Percentiles rank a stretch among this genome's conserved stretches.
phyloP scores from a whole-genome alignment of 1,140 invertebrate species.

The Drosophila pruinosa region DNA sequence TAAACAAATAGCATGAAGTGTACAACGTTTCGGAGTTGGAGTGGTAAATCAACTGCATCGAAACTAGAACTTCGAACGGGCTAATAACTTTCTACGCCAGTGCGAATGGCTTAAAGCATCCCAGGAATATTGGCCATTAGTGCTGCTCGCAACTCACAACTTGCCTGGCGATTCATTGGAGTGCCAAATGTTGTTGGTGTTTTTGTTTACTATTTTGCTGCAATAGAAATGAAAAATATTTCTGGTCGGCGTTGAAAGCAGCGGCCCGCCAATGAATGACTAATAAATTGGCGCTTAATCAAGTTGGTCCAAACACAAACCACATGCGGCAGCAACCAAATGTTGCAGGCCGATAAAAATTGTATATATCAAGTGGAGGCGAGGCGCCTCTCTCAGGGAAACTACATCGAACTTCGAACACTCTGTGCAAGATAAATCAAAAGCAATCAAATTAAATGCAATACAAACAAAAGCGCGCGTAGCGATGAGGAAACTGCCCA shows the following conservation, averaged over 20 bases:
- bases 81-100: constrained; percentile 65
- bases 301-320: constrained; percentile 51
- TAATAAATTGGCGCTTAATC: constrained; percentile 79
- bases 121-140: constrained; percentile 15
- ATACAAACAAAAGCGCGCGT: constrained; percentile 48
- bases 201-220: constrained; percentile 12
- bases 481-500: constrained; percentile 27
- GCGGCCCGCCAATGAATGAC: constrained; percentile 58
- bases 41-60: constrained; percentile 63
- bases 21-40: constrained; percentile 5
- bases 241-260: constrained; percentile 69
- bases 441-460: constrained; percentile 81
- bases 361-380: constrained; percentile 70
- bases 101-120: constrained; percentile 32
- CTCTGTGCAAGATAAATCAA: constrained; percentile 67
- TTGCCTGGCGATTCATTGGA: background rate
- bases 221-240: constrained; percentile 63
- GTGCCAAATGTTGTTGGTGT: constrained; percentile 2
- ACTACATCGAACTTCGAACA: constrained; percentile 8
- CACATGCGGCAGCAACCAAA: constrained; percentile 50
- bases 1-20: constrained; percentile 33
- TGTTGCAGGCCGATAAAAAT: constrained; percentile 39
- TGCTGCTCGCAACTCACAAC: constrained; percentile 12
- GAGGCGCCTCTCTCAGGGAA: constrained; percentile 47
- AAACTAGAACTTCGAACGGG: constrained; percentile 47